Base-by-base conservation (phyloP, 2,888 invertebrate species). In the Onchidella celtica region DNA sequence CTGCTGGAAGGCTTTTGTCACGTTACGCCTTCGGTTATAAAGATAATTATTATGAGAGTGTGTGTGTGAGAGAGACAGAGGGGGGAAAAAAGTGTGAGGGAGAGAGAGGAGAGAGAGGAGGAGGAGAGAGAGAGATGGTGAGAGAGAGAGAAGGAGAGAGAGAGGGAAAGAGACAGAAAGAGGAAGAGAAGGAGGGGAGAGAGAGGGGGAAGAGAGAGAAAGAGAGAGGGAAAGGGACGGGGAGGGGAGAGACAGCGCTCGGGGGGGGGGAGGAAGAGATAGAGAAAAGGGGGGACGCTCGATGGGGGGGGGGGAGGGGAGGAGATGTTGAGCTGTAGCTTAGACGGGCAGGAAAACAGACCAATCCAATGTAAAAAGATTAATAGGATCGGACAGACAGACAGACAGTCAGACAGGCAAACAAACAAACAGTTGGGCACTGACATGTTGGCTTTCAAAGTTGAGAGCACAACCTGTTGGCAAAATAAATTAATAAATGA, bases 381-480 rank as follows among this genome's bases (percentile, higher is more conserved):
- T n/a, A n/a, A n/a, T n/a, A n/a, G n/a, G n/a, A n/a, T n/a, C 69
- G 66, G 21, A 59, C 74, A 74, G 55, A 57, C 36, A 47, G 27
- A 32, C 80, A 66, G 40, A 47, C 47, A 24, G 47, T 66, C 27
- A 73, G 29, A 68, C 77, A 47, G 34, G 38, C 55, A 66, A 24
- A 59, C 57, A 57, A 9, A 57, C 27, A 32, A 21, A 59, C 55
- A 36, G 36, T n/a, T n/a, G n/a, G n/a, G n/a, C n/a, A n/a, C n/a
- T n/a, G n/a, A n/a, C n/a, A n/a, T n/a, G n/a, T n/a, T n/a, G n/a
- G n/a, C n/a, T n/a, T n/a, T n/a, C n/a, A n/a, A n/a, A n/a, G n/a
- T n/a, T n/a, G n/a, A n/a, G n/a, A n/a, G n/a, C n/a, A n/a, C n/a
- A n/a, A n/a, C n/a, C n/a, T n/a, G n/a, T n/a, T n/a, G n/a, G n/a